Percentiles rank a stretch among this genome's conserved stretches.
These are phyloP conservation scores for Bathynomus jamesi DNA, from an alignment of 1,140 invertebrate genomes.

Conservation along the genomic window DNA sequence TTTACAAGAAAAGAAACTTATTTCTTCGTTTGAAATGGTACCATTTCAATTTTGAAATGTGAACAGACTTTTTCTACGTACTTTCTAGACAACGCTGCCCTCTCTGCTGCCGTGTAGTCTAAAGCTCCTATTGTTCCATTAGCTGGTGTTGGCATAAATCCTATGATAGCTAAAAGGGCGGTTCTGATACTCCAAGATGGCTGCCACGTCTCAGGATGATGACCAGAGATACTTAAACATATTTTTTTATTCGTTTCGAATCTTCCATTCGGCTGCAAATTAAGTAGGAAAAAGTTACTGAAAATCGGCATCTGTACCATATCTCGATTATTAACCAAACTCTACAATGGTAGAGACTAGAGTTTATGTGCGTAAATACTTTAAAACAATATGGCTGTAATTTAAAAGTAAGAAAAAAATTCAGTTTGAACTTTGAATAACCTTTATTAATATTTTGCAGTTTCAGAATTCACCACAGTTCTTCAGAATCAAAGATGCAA, in stretches of 20 bases:
- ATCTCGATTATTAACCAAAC: neutral
- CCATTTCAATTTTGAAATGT: too few species aligned
- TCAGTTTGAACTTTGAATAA: too few species aligned
- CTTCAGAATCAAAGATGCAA: too few species aligned
- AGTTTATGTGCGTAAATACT: too few species aligned
- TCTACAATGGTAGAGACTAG: neutral
- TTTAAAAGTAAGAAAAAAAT: too few species aligned
- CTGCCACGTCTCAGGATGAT: constrained; percentile 95
- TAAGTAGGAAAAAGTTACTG: constrained; percentile 6
- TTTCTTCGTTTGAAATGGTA: too few species aligned
- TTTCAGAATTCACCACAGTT: too few species aligned
- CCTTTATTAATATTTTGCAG: too few species aligned
- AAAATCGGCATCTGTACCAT: constrained; percentile 8
- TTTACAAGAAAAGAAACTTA: too few species aligned
- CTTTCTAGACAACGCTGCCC: constrained; percentile 60
- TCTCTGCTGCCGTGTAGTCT: constrained; percentile 75
- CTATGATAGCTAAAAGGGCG: constrained; percentile 81
- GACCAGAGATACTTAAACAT: constrained; percentile 91
- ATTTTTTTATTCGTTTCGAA: constrained; percentile 94
- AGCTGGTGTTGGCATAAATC: constrained; percentile 85
- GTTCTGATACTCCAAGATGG: constrained; percentile 94
- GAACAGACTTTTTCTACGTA: too few species aligned
- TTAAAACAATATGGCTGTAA: too few species aligned
- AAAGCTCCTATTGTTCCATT: constrained; percentile 82
- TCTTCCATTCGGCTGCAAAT: constrained; percentile 76